Conservation (phyloP, 2,888 invertebrate species). For the Synergus itoensis region DNA sequence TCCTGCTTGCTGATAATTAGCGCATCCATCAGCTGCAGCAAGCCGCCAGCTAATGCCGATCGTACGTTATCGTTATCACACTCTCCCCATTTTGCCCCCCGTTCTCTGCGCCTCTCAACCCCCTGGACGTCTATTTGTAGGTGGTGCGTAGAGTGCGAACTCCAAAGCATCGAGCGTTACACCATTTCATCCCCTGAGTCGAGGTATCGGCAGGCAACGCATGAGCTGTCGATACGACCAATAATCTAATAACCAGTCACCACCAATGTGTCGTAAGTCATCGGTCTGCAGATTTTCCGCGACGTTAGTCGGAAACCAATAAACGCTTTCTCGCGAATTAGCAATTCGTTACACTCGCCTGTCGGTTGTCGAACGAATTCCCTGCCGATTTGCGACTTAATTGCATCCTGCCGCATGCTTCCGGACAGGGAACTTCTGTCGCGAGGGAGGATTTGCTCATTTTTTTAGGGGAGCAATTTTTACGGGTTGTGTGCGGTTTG, state of each 20-base stretch:
- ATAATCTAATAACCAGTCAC: conserved; percentile 78
- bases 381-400: conserved; percentile 39
- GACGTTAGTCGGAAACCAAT: conserved; percentile 65
- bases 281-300: conserved; percentile 71
- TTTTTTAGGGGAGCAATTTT: conserved; percentile 22
- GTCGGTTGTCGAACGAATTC: conserved; percentile 29
- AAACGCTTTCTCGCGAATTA: conserved; percentile 50
- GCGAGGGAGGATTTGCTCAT: conserved; percentile 12
- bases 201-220: conserved; percentile 64
- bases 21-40: conserved; percentile 78
- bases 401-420: conserved; percentile 38
- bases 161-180: conserved; percentile 35
- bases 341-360: conserved; percentile 8
- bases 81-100: conserved; percentile 74
- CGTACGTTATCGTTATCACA: conserved; percentile 78
- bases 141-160: conserved; percentile 60
- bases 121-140: conserved; percentile 62
- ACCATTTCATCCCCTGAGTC: conserved; percentile 48
- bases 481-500: conserved; percentile 25
- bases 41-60: conserved; percentile 78
- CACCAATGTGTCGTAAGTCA: conserved; percentile 74
- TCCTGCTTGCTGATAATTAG: conserved; percentile 78
- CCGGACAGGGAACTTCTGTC: conserved; percentile 35
- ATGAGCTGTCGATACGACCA: conserved; percentile 76
- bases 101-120: conserved; percentile 45